Percentiles rank a stretch among this genome's conserved stretches.
These are phyloP conservation scores for Ptychochromis oligacanthus DNA, from an alignment of 2,113 vertebrate species.

Conservation along the genomic window DNA sequence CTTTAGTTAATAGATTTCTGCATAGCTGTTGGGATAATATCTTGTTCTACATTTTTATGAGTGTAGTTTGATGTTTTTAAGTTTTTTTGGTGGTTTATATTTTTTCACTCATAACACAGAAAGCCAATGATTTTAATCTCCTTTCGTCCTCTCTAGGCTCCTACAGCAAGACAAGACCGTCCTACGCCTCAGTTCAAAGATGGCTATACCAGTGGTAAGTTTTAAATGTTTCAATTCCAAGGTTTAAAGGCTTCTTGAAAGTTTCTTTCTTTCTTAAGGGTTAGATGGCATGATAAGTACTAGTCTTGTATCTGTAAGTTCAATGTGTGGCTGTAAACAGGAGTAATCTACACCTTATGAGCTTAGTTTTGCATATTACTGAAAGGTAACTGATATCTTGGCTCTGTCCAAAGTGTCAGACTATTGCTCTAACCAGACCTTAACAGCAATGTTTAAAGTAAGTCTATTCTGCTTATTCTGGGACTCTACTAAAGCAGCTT, in stretches of 20 bases:
- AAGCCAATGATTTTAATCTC: neutral
- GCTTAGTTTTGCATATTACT: neutral
- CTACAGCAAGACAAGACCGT: slow-evolving; percentile 70
- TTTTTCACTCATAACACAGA: neutral
- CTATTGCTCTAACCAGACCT: neutral
- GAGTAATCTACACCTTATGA: no score
- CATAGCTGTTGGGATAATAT: neutral
- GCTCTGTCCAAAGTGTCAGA: neutral
- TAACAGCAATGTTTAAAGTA: no score
- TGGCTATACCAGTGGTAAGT: slow-evolving; percentile 89
- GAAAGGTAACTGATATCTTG: neutral
- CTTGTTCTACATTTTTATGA: neutral
- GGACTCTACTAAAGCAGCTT: neutral
- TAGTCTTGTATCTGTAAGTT: neutral
- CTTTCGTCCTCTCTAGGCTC: slow-evolving; percentile 72
- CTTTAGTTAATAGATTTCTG: no score
- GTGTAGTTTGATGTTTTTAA: neutral
- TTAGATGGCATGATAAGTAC: no score
- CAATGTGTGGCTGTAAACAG: neutral
- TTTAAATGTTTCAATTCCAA: neutral
- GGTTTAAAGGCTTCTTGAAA: neutral
- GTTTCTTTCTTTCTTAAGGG: neutral
- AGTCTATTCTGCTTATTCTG: neutral
- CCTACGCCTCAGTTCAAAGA: slow-evolving; percentile 84
- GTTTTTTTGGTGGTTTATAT: no score